Evolutionary conservation across 2,888 invertebrate species (phyloP), one percentile per base, ranked within the genome.

Genomic region (Scotopteryx bipunctaria): DNA sequence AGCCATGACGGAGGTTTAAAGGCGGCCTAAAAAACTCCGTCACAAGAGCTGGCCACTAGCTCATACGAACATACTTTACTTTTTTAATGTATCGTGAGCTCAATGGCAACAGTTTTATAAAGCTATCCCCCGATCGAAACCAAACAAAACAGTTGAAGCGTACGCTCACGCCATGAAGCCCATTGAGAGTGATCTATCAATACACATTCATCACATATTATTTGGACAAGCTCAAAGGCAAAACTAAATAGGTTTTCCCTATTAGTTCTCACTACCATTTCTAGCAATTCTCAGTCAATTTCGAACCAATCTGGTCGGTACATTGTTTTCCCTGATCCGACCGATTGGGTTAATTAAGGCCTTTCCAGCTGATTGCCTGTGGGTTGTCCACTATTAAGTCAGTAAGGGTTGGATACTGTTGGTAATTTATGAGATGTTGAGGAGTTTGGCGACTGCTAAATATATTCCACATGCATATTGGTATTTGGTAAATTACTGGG

Each of bases 261-360:
- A 54, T 54, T 40, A 44, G 48, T 48, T 36, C 35, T 40, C 31
- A 13, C 35, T 29, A 53, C 53, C 57, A 49, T 54, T 57, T 57
- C 57, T 51, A 53, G 54, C 54, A 36, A 52, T 60, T 57, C 55
- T 53, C 57, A 57, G 57, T 52, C 62, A 50, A 59, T 60, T 56
- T 40, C 43, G 42, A 59, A 62, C 64, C 66, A 65, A 71, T 68
- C 62, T 60, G 41, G 54, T 50, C 54, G 64, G 62, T 63, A 72
- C 72, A 70, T 71, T 73, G 73, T 76, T 74, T 65, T 66, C 67
- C 65, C 59, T 54, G 59, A 54, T 63, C 62, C 63, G 59, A 62
- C 56, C 69, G 64, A 73, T 71, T 68, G 70, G 64, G 61, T 70
- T 72, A 72, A 77, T 77, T 76, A 72, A 70, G 66, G 59, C 55